Base-by-base conservation (phyloP, 2,888 invertebrate species). In the Drosophila falleni region DNA sequence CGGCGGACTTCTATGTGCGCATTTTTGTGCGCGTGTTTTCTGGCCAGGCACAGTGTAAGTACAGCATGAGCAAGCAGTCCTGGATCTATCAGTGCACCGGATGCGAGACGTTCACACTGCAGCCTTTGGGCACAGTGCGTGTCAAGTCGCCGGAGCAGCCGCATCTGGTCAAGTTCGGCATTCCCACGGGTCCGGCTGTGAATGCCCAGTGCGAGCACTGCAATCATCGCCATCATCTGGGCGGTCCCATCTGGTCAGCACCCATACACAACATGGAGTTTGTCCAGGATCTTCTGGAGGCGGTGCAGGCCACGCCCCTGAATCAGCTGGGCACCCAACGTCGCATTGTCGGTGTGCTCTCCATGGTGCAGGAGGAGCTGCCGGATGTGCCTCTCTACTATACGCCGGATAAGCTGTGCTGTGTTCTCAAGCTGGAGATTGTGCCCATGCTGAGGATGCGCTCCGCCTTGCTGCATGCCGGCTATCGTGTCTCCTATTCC, bases 1-100 rank as follows among this genome's bases (percentile, higher is more conserved):
- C 98, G 23, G 97, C 96, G 0, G 99, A 99, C 92, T 99, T 99
- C 93, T 99, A 99, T 92, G 95, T 99, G 41, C 94, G 99, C 68
- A 96, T 99, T 9, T 98, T 99, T 92, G 97, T 99, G 0, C 95
- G 95, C 85, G 94, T 99, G 0, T 95, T 94, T 83, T 95, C 96
- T 0, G 96, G 98, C 39, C 96, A 97, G 56, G 93, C 95, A 44
- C 95, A 95, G 81, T 98, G 98, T 88, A 99, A 99, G 93, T 95
- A 95, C 85, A 96, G 96, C 49, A 96, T 96, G 53, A 96, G 97
- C 85, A 98, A 98, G 91, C 94, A 97, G 53, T 96, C 98, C 0
- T 95, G 96, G 94, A 95, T 98, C 3, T 97, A 97, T 92, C 96
- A 97, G 80, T 99, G 99, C 91, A 95, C 95, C 1, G 98, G 98